Conservation (phyloP, 2,797 vertebrate genomes). For the Crotalus adamanteus region DNA sequence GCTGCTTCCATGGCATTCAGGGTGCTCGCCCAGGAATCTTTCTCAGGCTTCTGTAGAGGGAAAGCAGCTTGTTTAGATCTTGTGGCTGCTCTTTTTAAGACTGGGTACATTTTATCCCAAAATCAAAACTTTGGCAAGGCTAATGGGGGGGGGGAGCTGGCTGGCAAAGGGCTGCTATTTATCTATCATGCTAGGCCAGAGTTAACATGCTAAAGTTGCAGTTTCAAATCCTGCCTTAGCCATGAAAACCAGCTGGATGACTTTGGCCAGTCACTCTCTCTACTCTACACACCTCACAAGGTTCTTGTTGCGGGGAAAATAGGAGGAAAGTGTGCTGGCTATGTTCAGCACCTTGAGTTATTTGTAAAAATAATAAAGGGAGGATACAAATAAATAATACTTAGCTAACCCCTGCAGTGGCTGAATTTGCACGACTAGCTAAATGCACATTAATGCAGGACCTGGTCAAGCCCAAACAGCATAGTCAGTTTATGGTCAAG, state of each 20-base stretch:
- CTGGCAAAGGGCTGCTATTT: background rate
- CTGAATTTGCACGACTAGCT: background rate
- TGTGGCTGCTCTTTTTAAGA: background rate
- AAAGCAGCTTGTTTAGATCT: background rate
- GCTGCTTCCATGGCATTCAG: constrained; percentile 60
- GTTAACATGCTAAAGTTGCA: background rate
- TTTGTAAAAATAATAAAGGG: background rate
- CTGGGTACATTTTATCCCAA: background rate
- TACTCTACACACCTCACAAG: background rate
- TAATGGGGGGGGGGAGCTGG: background rate
- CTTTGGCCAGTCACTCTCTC: background rate
- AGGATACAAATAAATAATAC: background rate
- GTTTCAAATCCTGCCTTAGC: background rate
- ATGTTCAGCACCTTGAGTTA: background rate
- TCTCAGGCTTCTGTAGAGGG: constrained; percentile 56
- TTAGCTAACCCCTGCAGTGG: background rate
- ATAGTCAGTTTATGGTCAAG: background rate
- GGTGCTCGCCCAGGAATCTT: constrained; percentile 53
- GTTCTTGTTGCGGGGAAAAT: background rate
- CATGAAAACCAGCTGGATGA: background rate
- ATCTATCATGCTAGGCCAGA: background rate
- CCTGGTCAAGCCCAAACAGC: background rate
- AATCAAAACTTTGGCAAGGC: background rate
- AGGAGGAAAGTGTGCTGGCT: background rate
- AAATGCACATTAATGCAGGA: background rate